Base-by-base conservation (phyloP, 2,888 invertebrate genomes). In the Diaperis boleti region DNA sequence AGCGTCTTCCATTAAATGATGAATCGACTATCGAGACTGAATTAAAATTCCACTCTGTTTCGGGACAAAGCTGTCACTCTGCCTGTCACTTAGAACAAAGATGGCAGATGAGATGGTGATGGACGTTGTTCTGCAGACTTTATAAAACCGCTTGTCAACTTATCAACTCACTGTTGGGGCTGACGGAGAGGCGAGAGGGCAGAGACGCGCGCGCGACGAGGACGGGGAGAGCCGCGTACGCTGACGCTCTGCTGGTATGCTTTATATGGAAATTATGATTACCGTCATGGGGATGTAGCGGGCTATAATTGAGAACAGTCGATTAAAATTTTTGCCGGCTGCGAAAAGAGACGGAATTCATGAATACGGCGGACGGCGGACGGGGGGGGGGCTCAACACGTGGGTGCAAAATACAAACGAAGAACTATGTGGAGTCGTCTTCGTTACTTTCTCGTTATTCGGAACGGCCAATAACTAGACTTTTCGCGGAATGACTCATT, bases 41-140 rank as follows among this genome's bases (percentile, higher is more conserved):
- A 81, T 80, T 81, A 80, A 81, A 81, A 80, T 80, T 79, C 79
- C 77, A 73, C 73, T 73, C 71, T 72, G 75, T 75, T 76, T 73
- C 76, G 69, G 75, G 78, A 79, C 80, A 79, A 78, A 79, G 77
- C 78, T 76, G 80, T 80, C 80, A 79, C 74, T 78, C 78, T 68
- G 64, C 55, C 72, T 78, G 80, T 80, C 81, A 80, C 79, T 81
- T 80, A 81, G 72, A 75, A 76, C 76, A 77, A 78, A 77, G 76
- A 79, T 75, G 75, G 73, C 70, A 74, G 75, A 76, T 72, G 77
- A 77, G 78, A 77, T 76, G 74, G 75, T 71, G 70, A 71, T 69
- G 69, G 69, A 71, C 69, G 69, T 67, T 64, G 64, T 67, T 68
- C 69, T 65, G 68, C 71, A 67, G 67, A 68, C 68, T 69, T 67